Percentiles rank a stretch among this genome's conserved stretches.
Evolutionary conservation across 2,797 vertebrate genomes (phyloP).

Genomic region (Gorsachius magnificus): DNA sequence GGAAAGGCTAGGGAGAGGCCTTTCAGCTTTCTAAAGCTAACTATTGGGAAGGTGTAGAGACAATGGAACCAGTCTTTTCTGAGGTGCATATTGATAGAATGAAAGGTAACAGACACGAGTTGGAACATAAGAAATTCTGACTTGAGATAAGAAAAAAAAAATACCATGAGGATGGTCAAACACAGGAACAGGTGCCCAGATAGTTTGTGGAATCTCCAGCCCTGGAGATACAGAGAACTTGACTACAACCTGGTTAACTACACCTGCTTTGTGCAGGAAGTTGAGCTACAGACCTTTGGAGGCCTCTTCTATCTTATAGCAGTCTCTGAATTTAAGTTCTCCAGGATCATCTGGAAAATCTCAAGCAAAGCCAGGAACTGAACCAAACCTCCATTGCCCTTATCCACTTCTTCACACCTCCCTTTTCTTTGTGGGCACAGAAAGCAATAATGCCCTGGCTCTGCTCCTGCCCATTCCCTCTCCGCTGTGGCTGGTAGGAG

Average conservation of each 20-base stretch:
- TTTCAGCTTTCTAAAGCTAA: neutral
- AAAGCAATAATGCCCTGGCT: neutral
- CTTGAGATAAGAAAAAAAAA: neutral
- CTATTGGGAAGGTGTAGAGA: neutral
- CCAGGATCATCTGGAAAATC: neutral
- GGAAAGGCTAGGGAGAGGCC: neutral
- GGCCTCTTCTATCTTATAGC: neutral
- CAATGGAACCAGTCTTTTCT: neutral
- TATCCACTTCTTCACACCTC: neutral
- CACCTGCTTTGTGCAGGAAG: neutral
- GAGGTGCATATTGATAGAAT: neutral
- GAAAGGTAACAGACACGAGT: neutral
- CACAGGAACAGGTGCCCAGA: neutral
- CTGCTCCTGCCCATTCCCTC: neutral
- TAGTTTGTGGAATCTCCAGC: neutral
- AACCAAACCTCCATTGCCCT: neutral
- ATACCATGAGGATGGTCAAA: neutral
- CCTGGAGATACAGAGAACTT: neutral
- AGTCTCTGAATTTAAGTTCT: neutral
- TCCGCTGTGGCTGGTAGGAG: neutral
- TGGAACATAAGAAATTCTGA: neutral
- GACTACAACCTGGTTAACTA: neutral
- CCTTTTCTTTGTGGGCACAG: neutral
- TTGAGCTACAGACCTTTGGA: neutral
- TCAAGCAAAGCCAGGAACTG: neutral